These are phyloP conservation scores for Nephotettix cincticeps DNA, from an alignment of 1,140 invertebrate species.

Conservation along the genomic window DNA sequence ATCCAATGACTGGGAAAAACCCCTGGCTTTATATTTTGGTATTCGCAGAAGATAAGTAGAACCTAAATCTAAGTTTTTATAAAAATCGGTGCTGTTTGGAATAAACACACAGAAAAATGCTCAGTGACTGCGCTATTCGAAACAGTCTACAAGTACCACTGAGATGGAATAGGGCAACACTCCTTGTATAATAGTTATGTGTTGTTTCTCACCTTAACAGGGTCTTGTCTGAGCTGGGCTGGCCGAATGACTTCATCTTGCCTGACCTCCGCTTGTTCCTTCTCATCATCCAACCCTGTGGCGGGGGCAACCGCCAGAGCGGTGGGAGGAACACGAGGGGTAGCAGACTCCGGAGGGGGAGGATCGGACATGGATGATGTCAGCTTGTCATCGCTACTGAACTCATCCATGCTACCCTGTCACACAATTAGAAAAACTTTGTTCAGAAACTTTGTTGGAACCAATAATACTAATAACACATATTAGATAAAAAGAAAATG, in stretches of 20 bases:
- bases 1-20: no score
- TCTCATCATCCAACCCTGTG: background rate
- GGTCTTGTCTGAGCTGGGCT: background rate
- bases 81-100: no score
- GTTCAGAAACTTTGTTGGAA: background rate
- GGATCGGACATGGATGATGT: background rate
- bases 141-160: no score
- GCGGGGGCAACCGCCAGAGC: background rate
- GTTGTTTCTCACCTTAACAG: background rate
- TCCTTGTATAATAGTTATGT: no score
- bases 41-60: no score
- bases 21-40: no score
- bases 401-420: slow-evolving; percentile 15
- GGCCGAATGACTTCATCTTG: background rate
- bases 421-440: background rate
- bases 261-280: background rate
- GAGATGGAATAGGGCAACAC: no score
- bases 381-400: slow-evolving; percentile 16
- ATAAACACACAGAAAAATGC: no score
- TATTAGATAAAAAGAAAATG: no score
- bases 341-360: background rate
- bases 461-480: background rate
- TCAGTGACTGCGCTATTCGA: no score
- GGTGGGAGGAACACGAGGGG: background rate
- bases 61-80: no score